Evolutionary conservation across 2,113 vertebrate species (phyloP), one percentile per base, ranked within the genome.

Genomic region (Thalassarche chlororhynchos): DNA sequence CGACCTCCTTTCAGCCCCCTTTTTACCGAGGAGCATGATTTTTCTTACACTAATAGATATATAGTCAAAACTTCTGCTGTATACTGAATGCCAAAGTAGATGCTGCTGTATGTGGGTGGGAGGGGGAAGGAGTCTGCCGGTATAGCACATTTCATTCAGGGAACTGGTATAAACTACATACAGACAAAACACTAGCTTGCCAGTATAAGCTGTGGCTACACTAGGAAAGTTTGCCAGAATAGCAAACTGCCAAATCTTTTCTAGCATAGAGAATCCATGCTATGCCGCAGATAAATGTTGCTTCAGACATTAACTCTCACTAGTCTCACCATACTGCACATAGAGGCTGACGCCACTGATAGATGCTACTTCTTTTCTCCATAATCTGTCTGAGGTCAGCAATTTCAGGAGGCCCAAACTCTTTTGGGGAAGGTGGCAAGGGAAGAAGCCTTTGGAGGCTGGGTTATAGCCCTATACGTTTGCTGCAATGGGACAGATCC

Each of bases 161-260:
- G 95, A 97, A 92, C 95, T 94, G 97, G 96, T 97, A 97, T 93
- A 96, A 97, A 97, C 95, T 97, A 95, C 88, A 80, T 97, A 90
- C 92, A 97, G 95, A 97, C 96, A 96, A 97, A 97, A 97, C 95
- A 97, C 87, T 61, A 42, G 95, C 97, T 96, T 97, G 96, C 95
- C 97, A 97, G 90, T 95, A 97, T 97, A 96, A 97, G 97, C 96
- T 96, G 97, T 95, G 97, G 97, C 96, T 97, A 74, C 92, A 84
- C 92, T 74, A 69, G 82, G 90, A 96, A 90, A 62, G 66, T 76
- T 83, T 97, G 97, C 97, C 96, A 97, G 62, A 87, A 90, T 6
- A 95, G 90, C 71, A 92, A 91, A 90, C 92, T 92, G 96, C 93
- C 97, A 97, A 94, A 96, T 95, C 97, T 95, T 90, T 87, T 88